Percentiles rank a stretch among this genome's conserved stretches.
Conservation (phyloP, 2,797 vertebrate genomes). For the Platyrinchus mystaceus region DNA sequence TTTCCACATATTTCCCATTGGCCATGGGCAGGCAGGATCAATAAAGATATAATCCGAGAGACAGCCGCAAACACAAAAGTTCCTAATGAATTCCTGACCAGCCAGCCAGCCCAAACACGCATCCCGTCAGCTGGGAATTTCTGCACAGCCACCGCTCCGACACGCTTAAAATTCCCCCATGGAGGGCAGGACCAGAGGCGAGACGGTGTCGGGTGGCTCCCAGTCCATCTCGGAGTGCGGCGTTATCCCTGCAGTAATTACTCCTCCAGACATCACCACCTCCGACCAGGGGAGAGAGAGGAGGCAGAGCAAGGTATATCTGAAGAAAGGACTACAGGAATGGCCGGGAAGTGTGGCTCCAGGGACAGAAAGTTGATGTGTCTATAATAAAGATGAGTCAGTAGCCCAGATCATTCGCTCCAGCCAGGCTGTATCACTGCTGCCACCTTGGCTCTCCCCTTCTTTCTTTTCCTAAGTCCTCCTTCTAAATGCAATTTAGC, state of each 20-base stretch:
- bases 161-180: constrained; percentile 34
- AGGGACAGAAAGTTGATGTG: not conserved
- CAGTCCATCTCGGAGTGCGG: not conserved
- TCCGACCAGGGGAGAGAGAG: not conserved
- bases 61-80: constrained; percentile 70
- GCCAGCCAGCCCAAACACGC: constrained; percentile 40
- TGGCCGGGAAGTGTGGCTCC: not conserved
- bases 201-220: not conserved
- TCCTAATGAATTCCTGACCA: constrained; percentile 70
- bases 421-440: not conserved
- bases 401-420: not conserved
- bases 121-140: constrained; percentile 52
- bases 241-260: not conserved
- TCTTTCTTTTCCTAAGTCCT: not conserved
- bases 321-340: not conserved
- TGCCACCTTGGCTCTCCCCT: not conserved
- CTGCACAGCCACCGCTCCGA: constrained; percentile 32
- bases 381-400: not conserved
- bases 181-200: constrained; percentile 25
- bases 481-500: not conserved
- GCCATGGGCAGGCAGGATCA: constrained; percentile 70
- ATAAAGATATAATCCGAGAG: constrained; percentile 72
- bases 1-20: constrained; percentile 71
- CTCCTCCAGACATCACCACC: not conserved
- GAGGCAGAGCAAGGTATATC: not conserved